phyloP scores from a whole-genome alignment of 30 jellyfish, hydroid and myxozoan genomes.

The Aurelia aurita complex sp. Pacific region DNA sequence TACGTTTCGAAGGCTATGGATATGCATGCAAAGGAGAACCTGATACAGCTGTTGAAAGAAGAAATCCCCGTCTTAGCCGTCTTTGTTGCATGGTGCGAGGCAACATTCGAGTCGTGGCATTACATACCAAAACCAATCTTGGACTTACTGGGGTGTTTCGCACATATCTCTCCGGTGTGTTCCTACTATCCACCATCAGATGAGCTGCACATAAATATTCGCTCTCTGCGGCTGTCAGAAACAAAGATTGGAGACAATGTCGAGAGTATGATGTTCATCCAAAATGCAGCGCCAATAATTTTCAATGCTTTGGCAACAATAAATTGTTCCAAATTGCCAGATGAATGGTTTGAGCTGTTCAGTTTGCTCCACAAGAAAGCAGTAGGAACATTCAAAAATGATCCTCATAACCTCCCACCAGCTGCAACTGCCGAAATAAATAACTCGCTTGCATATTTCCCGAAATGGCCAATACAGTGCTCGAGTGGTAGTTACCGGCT shows the following conservation, averaged over 20 bases:
- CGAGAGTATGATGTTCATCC: neutral
- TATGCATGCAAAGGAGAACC: neutral
- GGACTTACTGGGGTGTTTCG: conserved; percentile 1
- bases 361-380: neutral
- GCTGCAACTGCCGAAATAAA: neutral
- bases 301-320: conserved; percentile 12
- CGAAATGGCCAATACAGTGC: conserved; percentile 35
- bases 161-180: neutral
- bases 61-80: neutral
- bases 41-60: neutral
- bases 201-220: neutral
- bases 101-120: conserved; percentile 5
- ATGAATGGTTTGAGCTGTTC: conserved; percentile 35
- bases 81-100: conserved; percentile 2
- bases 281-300: neutral
- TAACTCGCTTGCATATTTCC: neutral
- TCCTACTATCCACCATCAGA: conserved; percentile 10
- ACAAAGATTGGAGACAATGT: conserved; percentile 15
- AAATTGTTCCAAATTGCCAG: neutral
- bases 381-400: neutral
- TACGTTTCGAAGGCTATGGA: neutral
- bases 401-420: conserved; percentile 12
- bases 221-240: neutral
- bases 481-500: conserved; percentile 1
- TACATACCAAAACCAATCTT: neutral